Evolutionary conservation across 1,140 invertebrate species (phyloP), one percentile per base, ranked within the genome.

Genomic region (Penaeus vannamei): DNA sequence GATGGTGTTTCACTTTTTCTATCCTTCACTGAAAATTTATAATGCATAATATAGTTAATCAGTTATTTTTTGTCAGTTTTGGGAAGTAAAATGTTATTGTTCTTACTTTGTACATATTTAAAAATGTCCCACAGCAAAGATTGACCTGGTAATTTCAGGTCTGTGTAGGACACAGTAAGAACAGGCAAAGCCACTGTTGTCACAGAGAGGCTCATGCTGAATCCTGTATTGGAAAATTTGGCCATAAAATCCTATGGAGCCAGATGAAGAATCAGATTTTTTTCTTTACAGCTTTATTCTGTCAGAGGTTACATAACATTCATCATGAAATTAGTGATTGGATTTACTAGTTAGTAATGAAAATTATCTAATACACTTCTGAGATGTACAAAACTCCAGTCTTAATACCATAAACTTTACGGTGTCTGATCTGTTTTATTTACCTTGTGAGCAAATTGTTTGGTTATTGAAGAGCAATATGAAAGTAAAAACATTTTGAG

Each of bases 351-450:
- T 84, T 32, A 60, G 81, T 46, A 76, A 62, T 53, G 69, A 23
- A 83, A 53, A 76, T 76, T 82, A 82, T 29, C 76, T 72, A 69
- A 89, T 85, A 80, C 72, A 53, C 79, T 84, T 84, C 81, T 89
- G 87, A 84, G 87, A 89, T 89, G 87, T 89, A 89, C 87, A 89
- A 89, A 89, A 84, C 87, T 89, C 72, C 81, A 89, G 72, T 89
- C 87, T 89, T 89, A 89, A 89, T 89, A 89, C 69, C 84, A 89
- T 89, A 89, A 84, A 89, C 82, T 85, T 76, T 89, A 79, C 26
- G 84, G 83, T 89, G 87, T 89, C 87, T 29, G 12, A 29, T 72
- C 46, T 81, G 61, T 87, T 53, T 87, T 82, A 79, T 36, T 79
- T 79, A 36, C 46, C 32, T 36, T 36, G 19, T 79, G 22, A 29